A percentile compares a stretch with the other conserved stretches of the same genome.
Evolutionary conservation across 2,113 vertebrate species (phyloP).

Genomic region (Melanocharis versteri): DNA sequence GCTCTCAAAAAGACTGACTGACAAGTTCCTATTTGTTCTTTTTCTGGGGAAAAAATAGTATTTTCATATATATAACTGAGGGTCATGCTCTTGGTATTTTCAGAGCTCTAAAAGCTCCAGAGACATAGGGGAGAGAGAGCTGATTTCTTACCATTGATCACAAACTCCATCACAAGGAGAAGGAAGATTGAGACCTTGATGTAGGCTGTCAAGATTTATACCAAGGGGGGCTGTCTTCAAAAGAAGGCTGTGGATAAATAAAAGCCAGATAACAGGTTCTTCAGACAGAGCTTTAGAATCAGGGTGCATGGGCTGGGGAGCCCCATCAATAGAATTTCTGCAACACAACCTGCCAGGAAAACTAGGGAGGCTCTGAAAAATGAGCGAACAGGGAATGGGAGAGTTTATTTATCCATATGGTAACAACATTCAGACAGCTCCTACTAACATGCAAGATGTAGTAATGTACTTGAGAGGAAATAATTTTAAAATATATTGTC

Average conservation of each 20-base stretch:
- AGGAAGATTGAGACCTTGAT: slow-evolving; percentile 50
- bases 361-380: slow-evolving; percentile 37
- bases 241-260: slow-evolving; percentile 46
- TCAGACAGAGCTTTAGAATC: neutral
- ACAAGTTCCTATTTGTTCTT: slow-evolving; percentile 56
- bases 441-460: neutral
- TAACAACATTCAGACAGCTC: neutral
- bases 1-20: slow-evolving; percentile 60
- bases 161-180: slow-evolving; percentile 46
- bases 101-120: slow-evolving; percentile 67
- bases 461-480: slow-evolving; percentile 28
- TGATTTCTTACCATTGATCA: slow-evolving; percentile 61
- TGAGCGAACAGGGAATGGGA: neutral
- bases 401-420: slow-evolving; percentile 46
- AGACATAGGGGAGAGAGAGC: slow-evolving; percentile 52
- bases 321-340: slow-evolving; percentile 34
- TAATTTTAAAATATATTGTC: slow-evolving; percentile 30
- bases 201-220: slow-evolving; percentile 60
- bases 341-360: slow-evolving; percentile 30
- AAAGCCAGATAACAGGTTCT: neutral
- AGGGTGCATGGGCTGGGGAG: slow-evolving; percentile 5
- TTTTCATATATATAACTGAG: slow-evolving; percentile 13
- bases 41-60: neutral
- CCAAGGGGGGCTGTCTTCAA: neutral
- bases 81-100: slow-evolving; percentile 68